phyloP scores from a whole-genome alignment of 2,113 vertebrate species.

The Sebastes fasciatus region DNA sequence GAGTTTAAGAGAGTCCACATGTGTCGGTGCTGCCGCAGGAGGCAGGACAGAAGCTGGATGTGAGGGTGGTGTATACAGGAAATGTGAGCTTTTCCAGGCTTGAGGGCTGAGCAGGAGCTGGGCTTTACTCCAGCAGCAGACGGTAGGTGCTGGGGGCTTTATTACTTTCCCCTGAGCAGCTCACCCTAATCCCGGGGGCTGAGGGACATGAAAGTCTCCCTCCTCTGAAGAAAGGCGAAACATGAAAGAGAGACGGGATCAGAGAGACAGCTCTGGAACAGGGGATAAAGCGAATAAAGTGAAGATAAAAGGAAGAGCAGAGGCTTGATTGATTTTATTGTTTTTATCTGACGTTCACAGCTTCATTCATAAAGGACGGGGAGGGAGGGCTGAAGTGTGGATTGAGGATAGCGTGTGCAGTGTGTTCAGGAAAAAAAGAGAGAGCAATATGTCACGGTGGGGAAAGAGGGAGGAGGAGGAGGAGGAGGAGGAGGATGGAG shows the following conservation, averaged over 20 bases:
- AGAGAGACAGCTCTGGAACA: conserved; percentile 61
- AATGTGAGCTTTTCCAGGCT: conserved; percentile 74
- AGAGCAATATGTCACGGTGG: conserved; percentile 50
- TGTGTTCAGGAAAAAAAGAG: conserved; percentile 12
- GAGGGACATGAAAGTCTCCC: conserved; percentile 78
- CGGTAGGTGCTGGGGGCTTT: conserved; percentile 67
- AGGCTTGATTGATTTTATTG: conserved; percentile 64
- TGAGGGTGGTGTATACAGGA: conserved; percentile 62
- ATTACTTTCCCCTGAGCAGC: conserved; percentile 70
- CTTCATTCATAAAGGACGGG: conserved; percentile 60
- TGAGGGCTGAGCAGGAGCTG: conserved; percentile 57
- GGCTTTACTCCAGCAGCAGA: conserved; percentile 71
- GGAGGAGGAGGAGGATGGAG: conserved; percentile 26
- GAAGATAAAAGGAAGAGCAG: conserved; percentile 68
- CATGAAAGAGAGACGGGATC: conserved; percentile 76
- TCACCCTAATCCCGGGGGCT: conserved; percentile 71
- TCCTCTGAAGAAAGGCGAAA: conserved; percentile 60
- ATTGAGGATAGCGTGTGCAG: conserved; percentile 31
- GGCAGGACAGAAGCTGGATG: conserved; percentile 46
- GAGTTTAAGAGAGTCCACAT: conserved; percentile 11
- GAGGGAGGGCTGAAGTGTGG: conserved; percentile 22
- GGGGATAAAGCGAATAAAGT: conserved; percentile 61
- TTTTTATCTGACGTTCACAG: conserved; percentile 63
- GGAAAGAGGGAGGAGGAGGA: conserved; percentile 21
- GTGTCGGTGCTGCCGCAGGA: conserved; percentile 5